A percentile compares a stretch with the other conserved stretches of the same genome.
phyloP scores from a whole-genome alignment of 2,797 vertebrate species.

The Sebastes jordani region DNA sequence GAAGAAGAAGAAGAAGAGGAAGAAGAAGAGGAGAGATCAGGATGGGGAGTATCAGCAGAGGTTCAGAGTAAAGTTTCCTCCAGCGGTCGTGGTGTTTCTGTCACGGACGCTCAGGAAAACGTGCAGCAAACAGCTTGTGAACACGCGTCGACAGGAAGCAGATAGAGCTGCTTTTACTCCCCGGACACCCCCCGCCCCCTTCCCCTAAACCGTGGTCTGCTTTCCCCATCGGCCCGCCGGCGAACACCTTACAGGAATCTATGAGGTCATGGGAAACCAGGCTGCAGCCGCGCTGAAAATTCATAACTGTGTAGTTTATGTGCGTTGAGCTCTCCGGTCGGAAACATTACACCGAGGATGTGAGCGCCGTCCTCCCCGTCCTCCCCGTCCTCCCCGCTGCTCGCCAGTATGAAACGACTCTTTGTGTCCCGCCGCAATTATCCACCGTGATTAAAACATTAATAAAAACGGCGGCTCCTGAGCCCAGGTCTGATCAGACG shows the following conservation, averaged over 20 bases:
- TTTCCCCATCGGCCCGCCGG: constrained; percentile 63
- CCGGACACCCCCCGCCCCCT: constrained; percentile 7
- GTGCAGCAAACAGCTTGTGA: constrained; percentile 48
- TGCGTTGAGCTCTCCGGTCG: constrained; percentile 29
- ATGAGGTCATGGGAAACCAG: constrained; percentile 81
- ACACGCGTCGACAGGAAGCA: constrained; percentile 45
- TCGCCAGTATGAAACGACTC: constrained; percentile 30
- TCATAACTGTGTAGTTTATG: constrained; percentile 56
- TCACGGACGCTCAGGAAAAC: constrained; percentile 46
- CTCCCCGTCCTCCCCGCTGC: background rate
- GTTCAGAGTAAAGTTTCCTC: constrained; percentile 21
- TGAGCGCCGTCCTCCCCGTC: background rate
- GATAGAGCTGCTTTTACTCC: constrained; percentile 54
- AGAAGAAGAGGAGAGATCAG: too few relatives aligned
- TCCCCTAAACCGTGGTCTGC: constrained; percentile 48
- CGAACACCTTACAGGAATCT: constrained; percentile 77
- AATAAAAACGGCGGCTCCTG: constrained; percentile 48
- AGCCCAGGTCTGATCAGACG: constrained; percentile 46
- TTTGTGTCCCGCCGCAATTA: constrained; percentile 58
- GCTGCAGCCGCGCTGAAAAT: constrained; percentile 49
- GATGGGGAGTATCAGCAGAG: too few relatives aligned
- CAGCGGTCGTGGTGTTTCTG: constrained; percentile 32
- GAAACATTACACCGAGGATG: constrained; percentile 53
- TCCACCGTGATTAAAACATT: constrained; percentile 61
- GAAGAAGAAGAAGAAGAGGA: background rate